These are phyloP conservation scores for Euura lappo DNA, from an alignment of 1,140 invertebrate genomes.

Conservation along the genomic window DNA sequence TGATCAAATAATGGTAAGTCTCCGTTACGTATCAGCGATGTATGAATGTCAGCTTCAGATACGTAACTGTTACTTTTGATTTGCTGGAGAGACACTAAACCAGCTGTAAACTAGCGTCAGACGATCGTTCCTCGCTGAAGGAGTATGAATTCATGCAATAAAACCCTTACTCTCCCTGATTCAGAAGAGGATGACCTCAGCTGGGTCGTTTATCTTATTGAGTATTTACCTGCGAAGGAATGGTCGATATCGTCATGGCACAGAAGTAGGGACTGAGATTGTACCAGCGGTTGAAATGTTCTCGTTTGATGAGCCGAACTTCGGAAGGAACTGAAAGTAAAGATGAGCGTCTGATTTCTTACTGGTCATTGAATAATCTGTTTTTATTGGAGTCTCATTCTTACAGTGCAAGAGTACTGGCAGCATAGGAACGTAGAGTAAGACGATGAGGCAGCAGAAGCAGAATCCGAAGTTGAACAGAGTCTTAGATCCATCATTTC, in stretches of 20 bases:
- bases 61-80: too few relatives aligned
- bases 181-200: constrained; percentile 75
- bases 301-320: constrained; percentile 83
- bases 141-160: too few relatives aligned
- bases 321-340: constrained; percentile 83
- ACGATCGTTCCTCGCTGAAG: not conserved
- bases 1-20: too few relatives aligned
- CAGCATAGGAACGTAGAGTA: constrained; percentile 81
- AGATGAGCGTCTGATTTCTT: constrained; percentile 13
- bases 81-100: too few relatives aligned
- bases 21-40: too few relatives aligned
- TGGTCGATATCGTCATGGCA: constrained; percentile 78
- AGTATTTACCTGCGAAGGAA: constrained; percentile 75
- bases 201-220: constrained; percentile 71
- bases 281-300: constrained; percentile 96
- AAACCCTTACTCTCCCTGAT: too few relatives aligned
- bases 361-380: too few relatives aligned
- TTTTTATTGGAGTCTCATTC: constrained; percentile 35
- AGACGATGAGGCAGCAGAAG: constrained; percentile 76
- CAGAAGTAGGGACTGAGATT: constrained; percentile 87
- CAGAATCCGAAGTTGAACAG: constrained; percentile 85
- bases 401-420: constrained; percentile 79
- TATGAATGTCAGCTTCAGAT: too few relatives aligned
- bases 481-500: constrained; percentile 79
- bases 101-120: not conserved